Conservation (phyloP, 2,888 invertebrate genomes). For the Rhagonycha fulva region DNA sequence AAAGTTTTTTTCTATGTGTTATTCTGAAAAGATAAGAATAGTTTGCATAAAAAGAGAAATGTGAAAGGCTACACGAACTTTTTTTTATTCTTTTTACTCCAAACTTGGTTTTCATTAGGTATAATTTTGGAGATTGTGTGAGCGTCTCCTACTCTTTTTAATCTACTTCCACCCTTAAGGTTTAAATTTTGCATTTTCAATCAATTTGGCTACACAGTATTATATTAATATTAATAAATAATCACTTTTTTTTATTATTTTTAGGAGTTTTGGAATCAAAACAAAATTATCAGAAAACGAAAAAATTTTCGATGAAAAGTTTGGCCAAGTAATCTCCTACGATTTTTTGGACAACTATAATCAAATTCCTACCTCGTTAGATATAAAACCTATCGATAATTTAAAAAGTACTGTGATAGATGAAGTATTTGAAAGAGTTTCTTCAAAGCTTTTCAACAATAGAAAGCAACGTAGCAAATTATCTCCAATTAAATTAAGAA, state of each 20-base stretch:
- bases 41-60: no score
- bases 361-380: conserved; percentile 6
- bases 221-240: no score
- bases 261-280: neutral
- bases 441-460: conserved; percentile 30
- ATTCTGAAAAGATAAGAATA: no score
- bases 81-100: no score
- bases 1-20: no score
- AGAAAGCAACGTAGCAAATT: conserved; percentile 1
- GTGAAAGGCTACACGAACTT: no score
- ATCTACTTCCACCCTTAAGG: no score
- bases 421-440: conserved; percentile 35
- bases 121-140: no score
- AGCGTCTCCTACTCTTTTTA: no score
- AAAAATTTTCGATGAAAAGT: neutral
- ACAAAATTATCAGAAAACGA: neutral
- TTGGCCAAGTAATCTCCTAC: neutral
- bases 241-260: neutral
- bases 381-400: neutral
- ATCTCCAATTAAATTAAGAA: neutral
- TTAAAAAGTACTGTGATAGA: conserved; percentile 40
- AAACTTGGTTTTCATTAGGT: no score
- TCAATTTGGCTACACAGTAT: no score
- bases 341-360: conserved; percentile 5
- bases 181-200: no score